A percentile compares a stretch with the other conserved stretches of the same genome.
phyloP scores from a whole-genome alignment of 2,888 invertebrate species.

The Crossocerus cetratus region DNA sequence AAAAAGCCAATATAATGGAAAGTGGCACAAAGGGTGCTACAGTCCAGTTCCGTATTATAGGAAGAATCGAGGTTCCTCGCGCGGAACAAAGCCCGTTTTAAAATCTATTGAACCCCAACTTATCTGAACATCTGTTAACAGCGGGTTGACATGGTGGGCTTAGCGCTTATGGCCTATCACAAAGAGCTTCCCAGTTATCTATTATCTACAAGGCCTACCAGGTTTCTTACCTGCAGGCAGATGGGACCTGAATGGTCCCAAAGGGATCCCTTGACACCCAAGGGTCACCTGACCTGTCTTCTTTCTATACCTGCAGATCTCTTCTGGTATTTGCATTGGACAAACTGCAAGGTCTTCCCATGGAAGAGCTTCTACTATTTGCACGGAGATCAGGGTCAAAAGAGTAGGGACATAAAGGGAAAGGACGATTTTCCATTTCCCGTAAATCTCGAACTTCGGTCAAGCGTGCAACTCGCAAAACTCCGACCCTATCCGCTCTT shows the following conservation, averaged over 20 bases:
- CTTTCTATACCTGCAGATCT: constrained; percentile 57
- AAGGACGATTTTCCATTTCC: constrained; percentile 28
- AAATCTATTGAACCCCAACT: constrained; percentile 71
- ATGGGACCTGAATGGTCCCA: constrained; percentile 71
- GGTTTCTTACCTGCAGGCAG: constrained; percentile 72
- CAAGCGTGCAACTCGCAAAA: constrained; percentile 15
- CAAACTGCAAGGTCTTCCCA: constrained; percentile 57
- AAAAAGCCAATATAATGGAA: constrained; percentile 59
- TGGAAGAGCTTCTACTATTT: constrained; percentile 56
- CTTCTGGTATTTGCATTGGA: constrained; percentile 63
- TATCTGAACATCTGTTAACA: constrained; percentile 77
- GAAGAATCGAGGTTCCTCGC: constrained; percentile 52
- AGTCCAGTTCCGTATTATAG: constrained; percentile 45
- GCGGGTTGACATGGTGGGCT: constrained; percentile 66
- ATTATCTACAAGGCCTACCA: constrained; percentile 71
- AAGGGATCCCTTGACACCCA: constrained; percentile 70
- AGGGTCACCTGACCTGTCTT: constrained; percentile 69
- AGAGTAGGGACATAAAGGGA: constrained; percentile 28
- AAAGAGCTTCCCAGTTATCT: constrained; percentile 74
- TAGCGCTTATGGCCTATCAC: constrained; percentile 67
- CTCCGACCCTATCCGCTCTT: constrained; percentile 4
- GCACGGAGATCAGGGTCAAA: constrained; percentile 43
- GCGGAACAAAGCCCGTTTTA: constrained; percentile 62
- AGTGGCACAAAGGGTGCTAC: constrained; percentile 55
- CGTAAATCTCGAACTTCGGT: constrained; percentile 29